Base-by-base conservation (phyloP, 2,888 invertebrate species). In the Pristionchus japonicus region DNA sequence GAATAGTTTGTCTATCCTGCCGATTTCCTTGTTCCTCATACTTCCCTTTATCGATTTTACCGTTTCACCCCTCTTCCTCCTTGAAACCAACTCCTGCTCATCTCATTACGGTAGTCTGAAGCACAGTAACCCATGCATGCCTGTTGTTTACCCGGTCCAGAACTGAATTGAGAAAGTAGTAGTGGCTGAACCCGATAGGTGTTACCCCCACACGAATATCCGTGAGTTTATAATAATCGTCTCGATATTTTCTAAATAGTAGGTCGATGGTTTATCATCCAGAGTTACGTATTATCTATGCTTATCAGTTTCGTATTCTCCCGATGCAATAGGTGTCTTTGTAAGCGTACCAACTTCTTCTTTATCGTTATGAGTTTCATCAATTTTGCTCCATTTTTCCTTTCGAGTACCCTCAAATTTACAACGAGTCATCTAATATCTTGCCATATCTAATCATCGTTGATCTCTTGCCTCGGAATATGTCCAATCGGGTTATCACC, bases 401-500 rank as follows among this genome's bases (percentile, higher is more conserved):
- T 23, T 70, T 31, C 31, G 31, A 31, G 31, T 67, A n/a, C 7
- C 11, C 23, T 6, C 70, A 34, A 20, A 52, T 83, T 83, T 49
- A 43, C 47, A 49, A 47, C 82, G 40, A 40, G 40, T 40, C 37
- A 37, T 85, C 43, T 64, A 85, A 27, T 85, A 7, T 43, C 40
- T 64, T 47, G 40, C 31, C 64, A 61, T 85, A 64, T 77, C 77
- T 77, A n/a, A n/a, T n/a, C 40, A 31, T 52, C 52, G 3, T 83
- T 83, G 57, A 83, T 83, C 83, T 83, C 57, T 83, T 57, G 52
- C 57, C 52, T 83, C 34, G 31, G 34, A 43, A 37, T 52, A 23
- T 83, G 52, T 57, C 40, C 49, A 85, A 47, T 85, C 85, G 85
- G 85, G 85, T 85, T n/a, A 34, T 34, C 85, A 85, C 85, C 85